Evolutionary conservation across 2,888 invertebrate species (phyloP).

Genomic region (Allolobophora icterica): DNA sequence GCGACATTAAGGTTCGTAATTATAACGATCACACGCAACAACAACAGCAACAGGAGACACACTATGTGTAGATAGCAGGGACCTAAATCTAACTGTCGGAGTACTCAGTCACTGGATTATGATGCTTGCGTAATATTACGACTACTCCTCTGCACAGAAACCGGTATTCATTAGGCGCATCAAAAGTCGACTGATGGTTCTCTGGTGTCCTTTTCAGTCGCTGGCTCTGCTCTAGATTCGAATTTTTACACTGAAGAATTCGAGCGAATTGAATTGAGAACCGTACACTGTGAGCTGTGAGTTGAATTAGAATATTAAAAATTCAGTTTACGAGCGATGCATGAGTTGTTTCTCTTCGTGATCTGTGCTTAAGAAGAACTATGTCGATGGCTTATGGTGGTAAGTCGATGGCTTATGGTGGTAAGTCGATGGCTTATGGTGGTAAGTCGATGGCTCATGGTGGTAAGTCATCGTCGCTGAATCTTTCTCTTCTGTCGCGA

Average conservation of each 20-base stretch:
- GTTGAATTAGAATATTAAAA: not conserved
- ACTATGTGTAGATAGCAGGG: not conserved
- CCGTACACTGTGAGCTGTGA: not conserved
- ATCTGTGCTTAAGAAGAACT: not conserved
- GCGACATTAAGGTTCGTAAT: not conserved
- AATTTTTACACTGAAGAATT: not conserved
- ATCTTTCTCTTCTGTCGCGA: constrained; percentile 61
- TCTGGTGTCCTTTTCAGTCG: not conserved
- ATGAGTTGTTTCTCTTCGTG: not conserved
- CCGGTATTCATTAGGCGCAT: not conserved
- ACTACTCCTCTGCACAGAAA: not conserved
- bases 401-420: no score
- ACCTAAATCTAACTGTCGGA: not conserved
- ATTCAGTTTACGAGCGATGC: not conserved
- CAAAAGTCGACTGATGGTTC: not conserved
- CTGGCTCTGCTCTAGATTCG: not conserved
- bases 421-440: no score
- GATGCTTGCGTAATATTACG: not conserved
- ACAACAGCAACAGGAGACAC: not conserved
- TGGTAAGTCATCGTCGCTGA: constrained; percentile 47
- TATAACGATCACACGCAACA: not conserved
- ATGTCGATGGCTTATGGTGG: not conserved
- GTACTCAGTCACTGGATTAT: not conserved
- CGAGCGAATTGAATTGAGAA: not conserved
- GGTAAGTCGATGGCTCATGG: no score